phyloP scores from a whole-genome alignment of 1,140 invertebrate genomes.

The Leptopilina clavipes region DNA sequence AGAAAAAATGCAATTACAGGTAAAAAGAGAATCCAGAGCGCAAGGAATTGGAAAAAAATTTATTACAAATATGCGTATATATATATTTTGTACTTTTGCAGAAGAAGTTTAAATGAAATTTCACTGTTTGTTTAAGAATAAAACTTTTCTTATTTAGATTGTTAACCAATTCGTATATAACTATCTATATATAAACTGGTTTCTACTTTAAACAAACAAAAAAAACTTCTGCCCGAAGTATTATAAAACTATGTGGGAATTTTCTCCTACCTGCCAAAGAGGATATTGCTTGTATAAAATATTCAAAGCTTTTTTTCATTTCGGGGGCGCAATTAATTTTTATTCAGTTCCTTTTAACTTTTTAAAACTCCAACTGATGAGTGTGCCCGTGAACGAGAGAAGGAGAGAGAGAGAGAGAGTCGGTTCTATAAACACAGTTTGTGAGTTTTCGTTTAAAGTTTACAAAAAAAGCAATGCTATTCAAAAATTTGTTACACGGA shows the following conservation, averaged over 20 bases:
- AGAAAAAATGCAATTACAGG: no score
- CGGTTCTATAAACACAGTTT: background rate
- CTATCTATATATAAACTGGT: background rate
- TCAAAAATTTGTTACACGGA: background rate
- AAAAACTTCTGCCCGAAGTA: background rate
- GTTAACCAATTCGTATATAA: background rate
- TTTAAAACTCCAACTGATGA: constrained; percentile 1
- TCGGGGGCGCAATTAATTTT: constrained; percentile 1
- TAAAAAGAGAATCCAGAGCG: no score
- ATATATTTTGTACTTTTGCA: background rate
- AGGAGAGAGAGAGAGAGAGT: no score
- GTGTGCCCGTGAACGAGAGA: background rate
- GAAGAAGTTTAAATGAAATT: background rate
- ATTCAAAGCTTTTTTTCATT: constrained; percentile 7
- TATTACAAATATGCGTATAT: no score
- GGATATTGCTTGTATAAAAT: constrained; percentile 7
- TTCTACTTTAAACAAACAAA: constrained; percentile 1
- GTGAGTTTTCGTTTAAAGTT: background rate
- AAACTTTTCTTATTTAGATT: constrained; percentile 5
- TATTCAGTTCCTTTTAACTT: constrained; percentile 18
- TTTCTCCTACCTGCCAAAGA: background rate
- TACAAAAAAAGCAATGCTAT: background rate
- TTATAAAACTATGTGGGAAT: constrained; percentile 7
- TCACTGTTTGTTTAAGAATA: background rate
- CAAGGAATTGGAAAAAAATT: no score